A percentile compares a stretch with the other conserved stretches of the same genome.
Evolutionary conservation across 2,113 vertebrate genomes (phyloP).

Genomic region (Crotalus helleri): DNA sequence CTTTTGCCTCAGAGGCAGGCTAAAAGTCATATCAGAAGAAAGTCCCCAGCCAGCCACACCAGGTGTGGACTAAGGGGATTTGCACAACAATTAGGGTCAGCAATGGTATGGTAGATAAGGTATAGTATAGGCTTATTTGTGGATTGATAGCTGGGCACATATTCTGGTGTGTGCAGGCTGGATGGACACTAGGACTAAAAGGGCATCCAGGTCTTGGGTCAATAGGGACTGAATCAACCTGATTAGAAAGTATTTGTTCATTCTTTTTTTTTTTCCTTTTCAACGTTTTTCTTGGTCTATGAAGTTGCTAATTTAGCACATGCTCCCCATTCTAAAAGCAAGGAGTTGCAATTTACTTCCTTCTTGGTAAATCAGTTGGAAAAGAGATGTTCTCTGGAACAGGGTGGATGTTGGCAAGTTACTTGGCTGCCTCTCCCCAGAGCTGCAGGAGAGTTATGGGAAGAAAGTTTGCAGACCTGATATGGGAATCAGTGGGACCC

Average conservation of each 20-base stretch:
- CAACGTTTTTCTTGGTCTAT: background rate
- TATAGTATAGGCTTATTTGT: background rate
- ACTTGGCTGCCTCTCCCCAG: background rate
- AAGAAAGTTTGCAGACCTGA: background rate
- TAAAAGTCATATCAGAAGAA: background rate
- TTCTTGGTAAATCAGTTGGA: background rate
- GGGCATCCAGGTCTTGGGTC: background rate
- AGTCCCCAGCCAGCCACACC: background rate
- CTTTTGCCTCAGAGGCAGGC: background rate
- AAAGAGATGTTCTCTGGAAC: background rate
- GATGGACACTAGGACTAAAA: background rate
- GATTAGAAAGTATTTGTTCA: background rate
- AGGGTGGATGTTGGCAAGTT: background rate
- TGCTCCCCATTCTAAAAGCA: background rate
- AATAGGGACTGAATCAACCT: background rate
- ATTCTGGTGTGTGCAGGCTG: background rate
- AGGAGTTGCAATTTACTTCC: background rate
- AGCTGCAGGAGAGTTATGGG: background rate
- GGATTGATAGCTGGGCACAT: background rate
- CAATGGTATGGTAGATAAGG: background rate
- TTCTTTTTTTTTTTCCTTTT: background rate
- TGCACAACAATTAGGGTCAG: background rate
- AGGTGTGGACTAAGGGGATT: background rate
- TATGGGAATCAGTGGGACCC: background rate
- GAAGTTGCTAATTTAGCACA: background rate